These are phyloP conservation scores for Turritopsis rubra DNA, from an alignment of 30 jellyfish, hydroid and myxozoan species.

Conservation along the genomic window DNA sequence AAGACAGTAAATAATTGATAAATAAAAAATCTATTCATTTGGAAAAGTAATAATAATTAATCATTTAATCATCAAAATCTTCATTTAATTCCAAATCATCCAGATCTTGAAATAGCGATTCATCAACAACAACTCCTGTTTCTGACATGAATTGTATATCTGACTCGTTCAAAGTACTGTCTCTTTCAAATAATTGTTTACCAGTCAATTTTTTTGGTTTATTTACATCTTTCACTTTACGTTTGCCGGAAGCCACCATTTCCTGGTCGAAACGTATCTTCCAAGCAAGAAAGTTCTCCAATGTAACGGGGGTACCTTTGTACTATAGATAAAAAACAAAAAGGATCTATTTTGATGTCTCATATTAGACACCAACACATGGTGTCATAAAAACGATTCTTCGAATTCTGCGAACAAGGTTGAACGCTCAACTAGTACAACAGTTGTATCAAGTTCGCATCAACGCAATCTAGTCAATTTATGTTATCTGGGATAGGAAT, in stretches of 20 bases:
- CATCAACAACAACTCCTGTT: slow-evolving; percentile 75
- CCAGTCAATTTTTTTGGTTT: slow-evolving; percentile 57
- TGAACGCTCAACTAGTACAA: no score
- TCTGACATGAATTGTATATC: slow-evolving; percentile 68
- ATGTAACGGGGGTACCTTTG: slow-evolving; percentile 82
- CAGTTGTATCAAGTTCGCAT: no score
- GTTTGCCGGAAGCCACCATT: slow-evolving; percentile 30
- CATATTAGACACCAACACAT: background rate
- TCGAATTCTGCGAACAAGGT: background rate
- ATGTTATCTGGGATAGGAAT: no score
- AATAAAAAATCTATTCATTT: background rate
- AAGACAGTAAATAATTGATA: background rate
- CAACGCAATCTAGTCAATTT: no score
- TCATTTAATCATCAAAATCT: slow-evolving; percentile 14
- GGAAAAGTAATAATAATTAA: background rate
- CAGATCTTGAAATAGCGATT: slow-evolving; percentile 83
- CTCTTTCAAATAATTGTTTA: slow-evolving; percentile 63
- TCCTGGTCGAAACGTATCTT: slow-evolving; percentile 52
- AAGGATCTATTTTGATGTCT: background rate
- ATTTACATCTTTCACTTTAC: slow-evolving; percentile 31
- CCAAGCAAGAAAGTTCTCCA: slow-evolving; percentile 82
- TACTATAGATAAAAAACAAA: slow-evolving; percentile 17
- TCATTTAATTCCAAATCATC: slow-evolving; percentile 77
- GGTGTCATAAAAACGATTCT: background rate
- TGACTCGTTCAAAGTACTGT: slow-evolving; percentile 64